A percentile compares a stretch with the other conserved stretches of the same genome.
phyloP scores from a whole-genome alignment of 2,888 invertebrate genomes.

The Gryllus longicercus region DNA sequence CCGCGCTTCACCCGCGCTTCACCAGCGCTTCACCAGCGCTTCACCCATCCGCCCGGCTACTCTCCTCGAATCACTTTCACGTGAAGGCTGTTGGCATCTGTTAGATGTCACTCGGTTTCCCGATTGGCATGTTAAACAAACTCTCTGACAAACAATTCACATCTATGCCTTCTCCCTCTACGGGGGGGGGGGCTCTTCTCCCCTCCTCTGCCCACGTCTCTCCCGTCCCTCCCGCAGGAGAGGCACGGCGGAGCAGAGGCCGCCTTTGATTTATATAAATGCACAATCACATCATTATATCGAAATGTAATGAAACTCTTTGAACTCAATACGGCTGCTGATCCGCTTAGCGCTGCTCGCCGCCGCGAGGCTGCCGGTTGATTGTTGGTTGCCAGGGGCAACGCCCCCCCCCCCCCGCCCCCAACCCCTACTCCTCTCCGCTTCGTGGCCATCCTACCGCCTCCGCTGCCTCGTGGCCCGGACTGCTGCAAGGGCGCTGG shows the following conservation, averaged over 20 bases:
- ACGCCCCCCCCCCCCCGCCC: neutral
- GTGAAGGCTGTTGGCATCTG: too few relatives aligned
- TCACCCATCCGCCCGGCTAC: too few relatives aligned
- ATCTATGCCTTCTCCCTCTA: too few relatives aligned
- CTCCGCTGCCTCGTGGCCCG: too few relatives aligned
- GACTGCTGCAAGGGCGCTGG: too few relatives aligned
- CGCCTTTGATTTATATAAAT: slow-evolving; percentile 24
- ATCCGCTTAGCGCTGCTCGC: slow-evolving; percentile 29
- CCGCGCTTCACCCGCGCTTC: too few relatives aligned
- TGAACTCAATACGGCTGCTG: slow-evolving; percentile 32
- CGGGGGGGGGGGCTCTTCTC: too few relatives aligned
- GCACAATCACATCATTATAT: slow-evolving; percentile 34
- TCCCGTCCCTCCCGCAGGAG: neutral
- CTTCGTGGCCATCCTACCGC: neutral
- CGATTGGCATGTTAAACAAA: too few relatives aligned
- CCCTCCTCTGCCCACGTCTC: neutral
- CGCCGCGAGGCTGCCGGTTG: slow-evolving; percentile 22
- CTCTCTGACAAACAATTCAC: too few relatives aligned
- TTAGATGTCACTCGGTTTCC: too few relatives aligned
- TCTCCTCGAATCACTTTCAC: too few relatives aligned
- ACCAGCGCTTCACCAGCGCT: too few relatives aligned
- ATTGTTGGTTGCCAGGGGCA: slow-evolving; percentile 29
- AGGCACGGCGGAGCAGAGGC: neutral
- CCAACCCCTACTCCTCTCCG: neutral
- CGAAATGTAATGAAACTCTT: slow-evolving; percentile 35